phyloP scores from a whole-genome alignment of 2,797 vertebrate genomes.

The Delichon dasypus region DNA sequence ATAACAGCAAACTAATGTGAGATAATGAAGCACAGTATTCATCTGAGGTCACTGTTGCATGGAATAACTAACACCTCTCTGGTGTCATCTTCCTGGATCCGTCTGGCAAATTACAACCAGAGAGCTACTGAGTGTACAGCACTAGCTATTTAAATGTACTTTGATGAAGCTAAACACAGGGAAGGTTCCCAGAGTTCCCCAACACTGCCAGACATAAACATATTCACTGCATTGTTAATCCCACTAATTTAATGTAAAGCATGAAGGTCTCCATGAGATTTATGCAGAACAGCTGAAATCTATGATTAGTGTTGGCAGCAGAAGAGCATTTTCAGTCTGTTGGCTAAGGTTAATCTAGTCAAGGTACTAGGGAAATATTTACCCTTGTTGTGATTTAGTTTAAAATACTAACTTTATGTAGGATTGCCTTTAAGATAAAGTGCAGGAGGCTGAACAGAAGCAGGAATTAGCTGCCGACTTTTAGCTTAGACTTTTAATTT shows the following conservation, averaged over 20 bases:
- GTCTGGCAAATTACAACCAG: slow-evolving; percentile 18
- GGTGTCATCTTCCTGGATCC: not conserved
- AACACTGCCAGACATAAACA: slow-evolving; percentile 3
- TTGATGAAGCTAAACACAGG: slow-evolving; percentile 26
- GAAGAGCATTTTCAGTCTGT: slow-evolving; percentile 46
- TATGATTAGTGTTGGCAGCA: slow-evolving; percentile 14
- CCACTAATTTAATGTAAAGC: slow-evolving; percentile 26
- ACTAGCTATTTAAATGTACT: slow-evolving; percentile 19
- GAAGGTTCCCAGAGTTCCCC: not conserved
- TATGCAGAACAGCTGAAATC: slow-evolving; percentile 34
- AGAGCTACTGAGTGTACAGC: not conserved
- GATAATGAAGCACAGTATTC: slow-evolving; percentile 41
- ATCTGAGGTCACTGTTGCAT: slow-evolving; percentile 33
- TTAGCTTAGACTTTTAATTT: slow-evolving; percentile 42
- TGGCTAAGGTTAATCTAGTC: slow-evolving; percentile 55
- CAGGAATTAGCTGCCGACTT: slow-evolving; percentile 5
- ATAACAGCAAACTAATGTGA: not conserved
- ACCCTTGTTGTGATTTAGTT: slow-evolving; percentile 25
- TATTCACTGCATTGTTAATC: slow-evolving; percentile 55
- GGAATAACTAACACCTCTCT: slow-evolving; percentile 31
- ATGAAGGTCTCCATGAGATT: slow-evolving; percentile 34
- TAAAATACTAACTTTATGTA: slow-evolving; percentile 24
- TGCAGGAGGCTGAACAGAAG: not conserved
- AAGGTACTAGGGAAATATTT: slow-evolving; percentile 45
- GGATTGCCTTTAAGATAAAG: slow-evolving; percentile 26